Conservation (phyloP, 2,113 vertebrate species). For the human (Homo sapiens) region DNA sequence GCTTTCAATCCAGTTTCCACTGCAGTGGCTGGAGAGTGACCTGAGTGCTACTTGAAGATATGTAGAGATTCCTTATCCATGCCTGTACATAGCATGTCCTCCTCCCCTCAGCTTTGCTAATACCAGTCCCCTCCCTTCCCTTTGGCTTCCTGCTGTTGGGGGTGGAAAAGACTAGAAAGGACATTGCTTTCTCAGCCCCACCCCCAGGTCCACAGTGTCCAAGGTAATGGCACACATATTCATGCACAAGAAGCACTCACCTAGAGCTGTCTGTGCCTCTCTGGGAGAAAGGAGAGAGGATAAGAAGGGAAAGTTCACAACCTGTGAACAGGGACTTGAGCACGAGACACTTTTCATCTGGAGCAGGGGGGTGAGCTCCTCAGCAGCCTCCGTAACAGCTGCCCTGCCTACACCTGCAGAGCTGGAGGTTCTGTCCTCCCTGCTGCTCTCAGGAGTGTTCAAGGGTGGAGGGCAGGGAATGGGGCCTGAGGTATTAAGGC, state of each 20-base stretch:
- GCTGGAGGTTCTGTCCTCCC: neutral
- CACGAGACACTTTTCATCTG: constrained; percentile 77
- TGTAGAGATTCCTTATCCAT: constrained; percentile 52
- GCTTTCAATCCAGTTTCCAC: constrained; percentile 75
- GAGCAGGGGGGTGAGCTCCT: constrained; percentile 15
- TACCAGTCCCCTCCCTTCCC: constrained; percentile 55
- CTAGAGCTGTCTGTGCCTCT: constrained; percentile 56
- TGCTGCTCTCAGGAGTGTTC: neutral
- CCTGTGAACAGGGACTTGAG: constrained; percentile 61
- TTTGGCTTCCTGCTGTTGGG: constrained; percentile 9
- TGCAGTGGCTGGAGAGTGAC: constrained; percentile 69
- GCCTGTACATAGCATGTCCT: constrained; percentile 79
- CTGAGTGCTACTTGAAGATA: constrained; percentile 76
- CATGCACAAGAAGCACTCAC: neutral
- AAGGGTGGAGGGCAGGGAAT: neutral
- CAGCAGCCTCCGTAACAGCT: constrained; percentile 14
- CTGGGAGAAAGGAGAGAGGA: neutral
- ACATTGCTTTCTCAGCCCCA: constrained; percentile 22
- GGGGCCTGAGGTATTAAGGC: constrained; percentile 4
- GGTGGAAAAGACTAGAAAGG: constrained; percentile 37
- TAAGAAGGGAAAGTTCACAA: neutral
- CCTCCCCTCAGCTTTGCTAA: constrained; percentile 56
- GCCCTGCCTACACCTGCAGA: neutral
- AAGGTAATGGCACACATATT: neutral
- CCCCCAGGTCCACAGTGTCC: constrained; percentile 36